Base-by-base conservation (phyloP, 2,113 vertebrate genomes). In the Mus musculus region DNA sequence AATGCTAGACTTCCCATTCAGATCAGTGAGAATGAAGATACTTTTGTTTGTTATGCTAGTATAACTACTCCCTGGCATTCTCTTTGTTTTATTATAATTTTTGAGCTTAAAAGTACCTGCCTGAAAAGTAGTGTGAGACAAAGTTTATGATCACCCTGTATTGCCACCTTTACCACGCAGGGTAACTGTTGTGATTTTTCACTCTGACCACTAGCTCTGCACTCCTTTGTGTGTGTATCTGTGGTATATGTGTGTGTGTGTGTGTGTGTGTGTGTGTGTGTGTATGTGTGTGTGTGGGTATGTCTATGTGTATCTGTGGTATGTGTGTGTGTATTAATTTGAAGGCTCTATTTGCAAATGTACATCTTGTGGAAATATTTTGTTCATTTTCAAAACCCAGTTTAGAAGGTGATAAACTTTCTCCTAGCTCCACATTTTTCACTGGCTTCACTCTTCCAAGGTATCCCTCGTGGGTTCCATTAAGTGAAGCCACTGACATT, bases 1-100 rank as follows among this genome's bases (percentile, higher is more conserved):
- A 90, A 93, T 59, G 42, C 46, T 88, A 92, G 63, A 65, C 92
- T 92, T 90, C 54, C 52, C 26, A 28, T 39, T 75, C 7, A 82
- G 14, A 30, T 82, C n/a, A 39, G 17, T 67, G 33, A 94, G 86
- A 39, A 81, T 72, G 84, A 75, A 88, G 12, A 33, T 10, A 59
- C 8, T 9, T 72, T 91, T 84, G 11, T 33, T n/a, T n/a, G 9
- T n/a, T 46, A 54, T 85, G 11, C 1, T 17, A 42, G 3, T 6
- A 9, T 52, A 49, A 4, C 52, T 82, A 77, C 5, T 63, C 46
- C 20, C 26, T 28, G 42, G 13, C 42, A 13, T 69, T 69, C 63
- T 12, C 11, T 49, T 33, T 5, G 16, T 28, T 84, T 84, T 84
- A 26, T 39, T 84, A 14, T 61, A 39, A n/a, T 82, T 82, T 59